These are phyloP conservation scores for Opisthograptis luteolata DNA, from an alignment of 2,888 invertebrate species.

Conservation along the genomic window DNA sequence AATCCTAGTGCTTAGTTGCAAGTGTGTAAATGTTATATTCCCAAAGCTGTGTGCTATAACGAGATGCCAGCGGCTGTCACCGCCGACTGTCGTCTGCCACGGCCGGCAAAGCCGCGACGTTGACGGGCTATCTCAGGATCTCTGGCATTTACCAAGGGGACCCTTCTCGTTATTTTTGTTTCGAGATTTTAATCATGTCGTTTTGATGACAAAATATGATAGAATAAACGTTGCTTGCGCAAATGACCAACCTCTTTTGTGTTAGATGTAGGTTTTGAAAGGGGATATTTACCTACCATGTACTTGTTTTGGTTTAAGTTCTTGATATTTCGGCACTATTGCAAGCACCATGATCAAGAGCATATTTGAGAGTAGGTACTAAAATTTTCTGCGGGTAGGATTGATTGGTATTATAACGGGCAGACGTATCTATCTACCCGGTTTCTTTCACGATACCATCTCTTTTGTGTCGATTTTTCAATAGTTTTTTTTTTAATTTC, in stretches of 20 bases:
- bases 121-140: slow-evolving; percentile 15
- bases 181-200: slow-evolving; percentile 15
- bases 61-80: slow-evolving; percentile 18
- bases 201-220: slow-evolving; percentile 1
- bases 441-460: too few relatives aligned
- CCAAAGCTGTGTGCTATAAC: slow-evolving; percentile 21
- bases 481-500: too few relatives aligned
- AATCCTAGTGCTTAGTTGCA: neutral
- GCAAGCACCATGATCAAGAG: too few relatives aligned
- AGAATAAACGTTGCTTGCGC: neutral
- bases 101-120: slow-evolving; percentile 15
- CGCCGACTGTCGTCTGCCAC: slow-evolving; percentile 14
- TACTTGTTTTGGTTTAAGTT: too few relatives aligned
- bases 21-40: slow-evolving; percentile 1
- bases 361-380: too few relatives aligned
- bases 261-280: too few relatives aligned
- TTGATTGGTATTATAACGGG: too few relatives aligned
- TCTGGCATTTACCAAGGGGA: slow-evolving; percentile 17
- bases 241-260: neutral
- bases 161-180: slow-evolving; percentile 26
- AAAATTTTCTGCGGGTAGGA: too few relatives aligned
- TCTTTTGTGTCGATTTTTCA: too few relatives aligned
- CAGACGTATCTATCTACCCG: too few relatives aligned
- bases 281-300: too few relatives aligned
- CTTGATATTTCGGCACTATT: too few relatives aligned